phyloP scores from a whole-genome alignment of 1,140 invertebrate species.

The Trichogramma pretiosum region DNA sequence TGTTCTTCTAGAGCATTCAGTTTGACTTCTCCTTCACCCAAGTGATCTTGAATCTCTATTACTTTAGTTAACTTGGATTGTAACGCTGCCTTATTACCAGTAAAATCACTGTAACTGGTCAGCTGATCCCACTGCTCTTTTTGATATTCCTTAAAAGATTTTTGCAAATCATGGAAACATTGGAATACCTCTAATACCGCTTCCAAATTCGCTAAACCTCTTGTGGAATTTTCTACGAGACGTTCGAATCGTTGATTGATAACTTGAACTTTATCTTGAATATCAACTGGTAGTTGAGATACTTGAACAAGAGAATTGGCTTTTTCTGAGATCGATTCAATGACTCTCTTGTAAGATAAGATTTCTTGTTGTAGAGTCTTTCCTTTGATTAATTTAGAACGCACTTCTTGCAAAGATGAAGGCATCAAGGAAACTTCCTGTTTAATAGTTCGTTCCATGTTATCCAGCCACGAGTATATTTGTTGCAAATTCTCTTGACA shows the following conservation, averaged over 20 bases:
- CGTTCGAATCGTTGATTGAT: constrained; percentile 69
- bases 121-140: constrained; percentile 80
- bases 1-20: constrained; percentile 61
- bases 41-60: constrained; percentile 65
- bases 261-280: constrained; percentile 58
- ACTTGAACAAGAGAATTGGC: constrained; percentile 59
- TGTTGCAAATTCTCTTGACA: constrained; percentile 81
- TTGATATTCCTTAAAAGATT: constrained; percentile 76
- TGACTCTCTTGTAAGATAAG: constrained; percentile 75
- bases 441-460: constrained; percentile 72
- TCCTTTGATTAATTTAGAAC: constrained; percentile 76
- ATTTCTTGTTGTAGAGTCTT: constrained; percentile 86
- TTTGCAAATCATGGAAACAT: constrained; percentile 76
- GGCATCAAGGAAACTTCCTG: constrained; percentile 60
- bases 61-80: constrained; percentile 66
- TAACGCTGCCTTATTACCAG: constrained; percentile 68
- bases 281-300: constrained; percentile 54
- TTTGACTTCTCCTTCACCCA: constrained; percentile 64
- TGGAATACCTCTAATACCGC: constrained; percentile 67
- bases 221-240: constrained; percentile 51
- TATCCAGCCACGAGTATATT: constrained; percentile 75
- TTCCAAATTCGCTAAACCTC: constrained; percentile 62
- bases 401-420: constrained; percentile 74
- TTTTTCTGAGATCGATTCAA: constrained; percentile 84
- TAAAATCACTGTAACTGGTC: constrained; percentile 66